phyloP scores from a whole-genome alignment of 2,888 invertebrate genomes.

The Lepetodrilus schrolli region DNA sequence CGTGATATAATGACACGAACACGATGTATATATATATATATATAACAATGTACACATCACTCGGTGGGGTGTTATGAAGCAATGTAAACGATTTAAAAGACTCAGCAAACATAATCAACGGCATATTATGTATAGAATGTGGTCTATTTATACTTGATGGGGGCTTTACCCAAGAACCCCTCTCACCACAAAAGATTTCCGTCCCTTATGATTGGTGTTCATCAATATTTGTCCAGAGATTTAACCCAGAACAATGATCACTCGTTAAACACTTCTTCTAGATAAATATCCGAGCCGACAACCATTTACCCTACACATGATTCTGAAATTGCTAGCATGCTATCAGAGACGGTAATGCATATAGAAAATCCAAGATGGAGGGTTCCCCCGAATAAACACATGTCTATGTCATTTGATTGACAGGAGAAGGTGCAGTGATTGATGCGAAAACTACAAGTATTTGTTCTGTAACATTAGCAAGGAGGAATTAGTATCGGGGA shows the following conservation, averaged over 20 bases:
- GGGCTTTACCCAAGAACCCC: not conserved
- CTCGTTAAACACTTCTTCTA: not conserved
- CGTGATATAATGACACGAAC: too few relatives aligned
- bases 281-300: not conserved
- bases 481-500: not conserved
- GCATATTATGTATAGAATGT: not conserved
- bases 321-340: not conserved
- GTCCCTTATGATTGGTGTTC: not conserved
- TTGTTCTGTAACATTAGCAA: slow-evolving; percentile 12
- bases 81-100: not conserved
- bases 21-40: too few relatives aligned
- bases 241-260: not conserved
- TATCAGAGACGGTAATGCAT: not conserved
- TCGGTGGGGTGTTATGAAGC: not conserved
- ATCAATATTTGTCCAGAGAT: slow-evolving; percentile 1
- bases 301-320: not conserved
- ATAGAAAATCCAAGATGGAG: not conserved
- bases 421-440: not conserved
- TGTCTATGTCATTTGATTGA: slow-evolving; percentile 11
- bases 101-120: not conserved
- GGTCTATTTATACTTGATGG: not conserved
- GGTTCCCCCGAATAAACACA: slow-evolving; percentile 11
- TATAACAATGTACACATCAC: slow-evolving; percentile 15
- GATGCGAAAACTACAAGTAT: slow-evolving; percentile 21
- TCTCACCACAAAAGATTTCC: not conserved